A percentile compares a stretch with the other conserved stretches of the same genome.
These are phyloP conservation scores for Tenthredo notha DNA, from an alignment of 2,888 invertebrate species.

Conservation along the genomic window DNA sequence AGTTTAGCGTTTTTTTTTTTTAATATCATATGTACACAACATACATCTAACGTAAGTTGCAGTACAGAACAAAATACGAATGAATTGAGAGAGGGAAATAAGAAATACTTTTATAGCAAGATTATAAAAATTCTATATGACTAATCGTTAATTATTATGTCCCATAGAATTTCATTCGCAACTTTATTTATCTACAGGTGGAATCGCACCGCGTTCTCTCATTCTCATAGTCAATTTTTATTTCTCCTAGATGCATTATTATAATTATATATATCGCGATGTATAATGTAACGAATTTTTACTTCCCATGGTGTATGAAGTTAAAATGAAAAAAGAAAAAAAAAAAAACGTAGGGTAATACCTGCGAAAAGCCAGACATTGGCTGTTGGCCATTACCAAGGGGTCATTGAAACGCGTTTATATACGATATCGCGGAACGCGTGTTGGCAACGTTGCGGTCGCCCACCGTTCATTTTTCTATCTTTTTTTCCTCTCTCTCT, in stretches of 20 bases:
- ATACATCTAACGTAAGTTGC: neutral
- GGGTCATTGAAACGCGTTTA: slow-evolving; percentile 50
- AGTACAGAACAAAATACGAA: no score
- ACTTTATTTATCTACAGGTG: no score
- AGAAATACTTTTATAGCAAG: no score
- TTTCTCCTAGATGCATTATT: no score
- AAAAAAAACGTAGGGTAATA: neutral
- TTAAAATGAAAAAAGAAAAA: neutral
- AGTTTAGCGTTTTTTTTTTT: neutral
- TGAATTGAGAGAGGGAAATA: no score
- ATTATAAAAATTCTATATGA: no score
- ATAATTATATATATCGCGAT: neutral
- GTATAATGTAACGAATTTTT: neutral
- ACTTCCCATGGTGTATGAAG: neutral
- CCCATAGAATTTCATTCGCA: no score
- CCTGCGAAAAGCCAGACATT: slow-evolving; percentile 20
- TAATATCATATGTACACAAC: no score
- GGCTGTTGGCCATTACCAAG: slow-evolving; percentile 50
- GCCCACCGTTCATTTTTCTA: slow-evolving; percentile 26
- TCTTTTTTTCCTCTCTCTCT: slow-evolving; percentile 17
- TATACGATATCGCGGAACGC: slow-evolving; percentile 36
- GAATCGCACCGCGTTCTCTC: no score
- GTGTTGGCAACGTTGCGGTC: slow-evolving; percentile 52
- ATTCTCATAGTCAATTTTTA: no score
- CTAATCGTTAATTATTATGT: no score